Conservation (phyloP, 2,113 vertebrate genomes). For the Gallinago paraguaiae region DNA sequence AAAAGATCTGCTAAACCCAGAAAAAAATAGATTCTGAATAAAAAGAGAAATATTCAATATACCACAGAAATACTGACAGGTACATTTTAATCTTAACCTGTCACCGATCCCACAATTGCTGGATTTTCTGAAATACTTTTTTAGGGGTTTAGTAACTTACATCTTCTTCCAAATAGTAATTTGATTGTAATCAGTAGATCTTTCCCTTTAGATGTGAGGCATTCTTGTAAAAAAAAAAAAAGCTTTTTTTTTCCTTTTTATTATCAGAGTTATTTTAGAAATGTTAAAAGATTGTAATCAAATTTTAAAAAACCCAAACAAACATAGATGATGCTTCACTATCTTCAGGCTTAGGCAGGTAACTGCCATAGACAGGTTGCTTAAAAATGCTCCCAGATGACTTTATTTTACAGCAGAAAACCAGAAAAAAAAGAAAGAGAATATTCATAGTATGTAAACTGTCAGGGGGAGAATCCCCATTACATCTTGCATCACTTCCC, state of each 20-base stretch:
- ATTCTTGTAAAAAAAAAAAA: not conserved
- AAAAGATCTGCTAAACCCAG: conserved; percentile 21
- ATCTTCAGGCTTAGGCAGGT: not conserved
- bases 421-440: not conserved
- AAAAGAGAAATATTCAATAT: conserved; percentile 5
- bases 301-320: not conserved
- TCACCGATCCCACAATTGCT: conserved; percentile 32
- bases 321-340: not conserved
- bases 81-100: conserved; percentile 40
- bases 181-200: not conserved
- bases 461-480: not conserved
- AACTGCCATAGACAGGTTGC: not conserved
- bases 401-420: not conserved
- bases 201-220: not conserved
- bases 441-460: not conserved
- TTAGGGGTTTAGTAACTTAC: not conserved
- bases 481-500: not conserved
- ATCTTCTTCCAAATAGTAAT: not conserved
- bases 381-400: not conserved
- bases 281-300: not conserved
- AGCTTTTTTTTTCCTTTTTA: not conserved
- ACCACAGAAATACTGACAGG: not conserved
- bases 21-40: conserved; percentile 37
- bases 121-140: conserved; percentile 51
- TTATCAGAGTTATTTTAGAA: not conserved